Percentiles rank a stretch among this genome's conserved stretches.
Conservation (phyloP, 2,113 vertebrate species). For the Tinamus guttatus region DNA sequence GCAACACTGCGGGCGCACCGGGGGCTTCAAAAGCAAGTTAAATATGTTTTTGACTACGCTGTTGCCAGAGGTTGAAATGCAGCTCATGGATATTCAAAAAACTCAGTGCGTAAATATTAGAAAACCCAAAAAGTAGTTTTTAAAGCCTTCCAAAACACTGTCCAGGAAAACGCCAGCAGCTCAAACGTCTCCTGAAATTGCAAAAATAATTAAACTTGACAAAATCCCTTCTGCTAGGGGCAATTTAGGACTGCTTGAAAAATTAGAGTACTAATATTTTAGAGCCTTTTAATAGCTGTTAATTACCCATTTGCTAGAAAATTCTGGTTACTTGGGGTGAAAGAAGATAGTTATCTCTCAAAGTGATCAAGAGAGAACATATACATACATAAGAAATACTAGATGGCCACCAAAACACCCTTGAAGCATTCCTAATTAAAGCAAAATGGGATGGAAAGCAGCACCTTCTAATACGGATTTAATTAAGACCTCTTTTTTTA, state of each 20-base stretch:
- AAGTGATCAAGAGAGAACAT: not conserved
- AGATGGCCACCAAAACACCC: not conserved
- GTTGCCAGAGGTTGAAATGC: not conserved
- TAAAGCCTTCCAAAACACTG: not conserved
- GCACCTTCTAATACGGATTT: not conserved
- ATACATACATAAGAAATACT: fast-evolving
- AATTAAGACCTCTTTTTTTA: not conserved
- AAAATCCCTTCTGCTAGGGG: not conserved
- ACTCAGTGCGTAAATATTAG: not conserved
- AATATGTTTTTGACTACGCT: not conserved
- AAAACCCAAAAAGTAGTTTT: not conserved
- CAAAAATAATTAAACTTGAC: not conserved
- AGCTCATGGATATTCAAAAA: not conserved
- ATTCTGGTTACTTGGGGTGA: not conserved
- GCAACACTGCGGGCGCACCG: not conserved
- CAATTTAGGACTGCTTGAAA: not conserved
- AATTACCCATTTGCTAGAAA: not conserved
- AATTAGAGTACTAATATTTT: not conserved
- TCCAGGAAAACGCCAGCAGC: not conserved
- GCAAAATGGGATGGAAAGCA: not conserved
- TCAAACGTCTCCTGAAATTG: not conserved
- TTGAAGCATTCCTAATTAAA: not conserved
- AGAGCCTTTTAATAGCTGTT: not conserved
- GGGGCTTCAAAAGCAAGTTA: not conserved
- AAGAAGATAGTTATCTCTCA: not conserved